Evolutionary conservation across 2,797 vertebrate genomes (phyloP).

Genomic region (Periparus ater): DNA sequence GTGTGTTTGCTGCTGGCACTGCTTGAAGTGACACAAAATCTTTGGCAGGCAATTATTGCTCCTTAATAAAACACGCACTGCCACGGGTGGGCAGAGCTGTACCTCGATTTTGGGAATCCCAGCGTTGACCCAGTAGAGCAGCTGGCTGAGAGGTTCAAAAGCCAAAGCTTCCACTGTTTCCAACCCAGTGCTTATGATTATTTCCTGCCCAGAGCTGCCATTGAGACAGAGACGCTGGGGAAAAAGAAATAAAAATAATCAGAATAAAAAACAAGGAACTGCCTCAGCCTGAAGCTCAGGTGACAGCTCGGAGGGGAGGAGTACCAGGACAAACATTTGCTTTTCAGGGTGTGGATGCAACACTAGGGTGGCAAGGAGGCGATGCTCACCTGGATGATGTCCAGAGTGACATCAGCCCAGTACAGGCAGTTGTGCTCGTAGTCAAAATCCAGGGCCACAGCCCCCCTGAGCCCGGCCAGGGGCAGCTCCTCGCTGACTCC

Average conservation of each 20-base stretch:
- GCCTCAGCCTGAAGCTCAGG: background rate
- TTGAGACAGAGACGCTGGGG: constrained; percentile 91
- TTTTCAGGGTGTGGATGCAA: background rate
- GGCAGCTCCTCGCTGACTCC: constrained; percentile 90
- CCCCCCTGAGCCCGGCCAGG: constrained; percentile 86
- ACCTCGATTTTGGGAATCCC: constrained; percentile 97
- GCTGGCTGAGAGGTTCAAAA: constrained; percentile 91
- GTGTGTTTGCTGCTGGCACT: background rate
- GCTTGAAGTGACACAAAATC: background rate
- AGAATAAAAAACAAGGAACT: background rate
- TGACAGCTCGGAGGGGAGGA: background rate
- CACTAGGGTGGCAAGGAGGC: accelerated
- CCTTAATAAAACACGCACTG: background rate
- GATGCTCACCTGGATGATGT: constrained; percentile 90
- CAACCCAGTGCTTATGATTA: constrained; percentile 87
- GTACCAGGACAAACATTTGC: background rate
- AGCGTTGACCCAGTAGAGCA: constrained; percentile 97
- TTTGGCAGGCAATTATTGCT: background rate
- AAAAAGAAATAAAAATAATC: background rate
- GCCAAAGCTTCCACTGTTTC: constrained; percentile 94
- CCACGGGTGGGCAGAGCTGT: background rate
- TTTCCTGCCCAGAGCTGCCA: constrained; percentile 91
- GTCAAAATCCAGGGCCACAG: constrained; percentile 95
- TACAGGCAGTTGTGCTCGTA: constrained; percentile 96
- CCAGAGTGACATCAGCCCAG: constrained; percentile 95